A percentile compares a stretch with the other conserved stretches of the same genome.
phyloP scores from a whole-genome alignment of 2,797 vertebrate genomes.

The Aeoliscus strigatus region DNA sequence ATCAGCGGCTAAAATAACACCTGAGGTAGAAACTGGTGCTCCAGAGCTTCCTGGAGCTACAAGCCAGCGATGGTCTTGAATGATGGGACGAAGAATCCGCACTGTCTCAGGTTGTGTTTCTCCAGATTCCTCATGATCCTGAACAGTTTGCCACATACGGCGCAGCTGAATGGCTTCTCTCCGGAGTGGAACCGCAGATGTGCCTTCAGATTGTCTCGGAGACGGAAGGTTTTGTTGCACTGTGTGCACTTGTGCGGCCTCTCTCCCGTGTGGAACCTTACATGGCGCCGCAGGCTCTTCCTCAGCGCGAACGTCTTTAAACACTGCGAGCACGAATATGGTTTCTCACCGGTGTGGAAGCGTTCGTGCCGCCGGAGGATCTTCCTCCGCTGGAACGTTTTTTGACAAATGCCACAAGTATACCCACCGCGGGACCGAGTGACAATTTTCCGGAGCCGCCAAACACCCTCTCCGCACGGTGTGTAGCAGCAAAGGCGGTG shows the following conservation, averaged over 20 bases:
- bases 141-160: conserved; percentile 64
- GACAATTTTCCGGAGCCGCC: conserved; percentile 54
- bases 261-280: conserved; percentile 72
- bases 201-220: conserved; percentile 69
- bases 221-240: conserved; percentile 70
- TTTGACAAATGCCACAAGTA: conserved; percentile 62
- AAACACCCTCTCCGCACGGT: conserved; percentile 40
- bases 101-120: conserved; percentile 55
- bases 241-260: conserved; percentile 64
- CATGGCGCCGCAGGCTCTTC: conserved; percentile 70
- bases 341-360: conserved; percentile 74
- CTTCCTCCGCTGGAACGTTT: conserved; percentile 71
- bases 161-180: conserved; percentile 70
- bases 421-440: conserved; percentile 46
- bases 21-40: conserved; percentile 49
- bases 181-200: conserved; percentile 72
- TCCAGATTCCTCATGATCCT: conserved; percentile 68
- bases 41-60: conserved; percentile 8
- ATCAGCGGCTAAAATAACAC: too few species aligned
- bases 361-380: conserved; percentile 71
- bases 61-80: conserved; percentile 61
- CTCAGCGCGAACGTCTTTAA: conserved; percentile 65
- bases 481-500: conserved; percentile 66
- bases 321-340: conserved; percentile 64
- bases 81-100: conserved; percentile 47